phyloP scores from a whole-genome alignment of 2,113 vertebrate genomes.

The Gadus macrocephalus region DNA sequence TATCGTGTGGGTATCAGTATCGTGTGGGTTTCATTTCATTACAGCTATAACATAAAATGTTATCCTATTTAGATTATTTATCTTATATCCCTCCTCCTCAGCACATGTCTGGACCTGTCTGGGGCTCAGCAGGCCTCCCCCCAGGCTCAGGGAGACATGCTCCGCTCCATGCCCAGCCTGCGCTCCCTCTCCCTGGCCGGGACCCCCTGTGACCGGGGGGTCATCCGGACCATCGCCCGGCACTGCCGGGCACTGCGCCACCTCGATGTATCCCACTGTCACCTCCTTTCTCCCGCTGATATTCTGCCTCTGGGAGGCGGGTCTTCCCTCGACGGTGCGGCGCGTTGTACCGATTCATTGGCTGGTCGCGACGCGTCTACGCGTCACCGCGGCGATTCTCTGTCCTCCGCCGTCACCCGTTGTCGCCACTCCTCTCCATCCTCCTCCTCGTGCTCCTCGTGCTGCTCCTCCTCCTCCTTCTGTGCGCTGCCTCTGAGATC shows the following conservation, averaged over 20 bases:
- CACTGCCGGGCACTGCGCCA: conserved; percentile 55
- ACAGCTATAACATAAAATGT: too few species aligned
- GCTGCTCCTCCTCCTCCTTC: conserved; percentile 9
- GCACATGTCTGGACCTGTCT: conserved; percentile 67
- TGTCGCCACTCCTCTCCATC: not conserved
- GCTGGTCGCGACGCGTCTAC: too few species aligned
- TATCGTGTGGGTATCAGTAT: too few species aligned
- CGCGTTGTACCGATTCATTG: too few species aligned
- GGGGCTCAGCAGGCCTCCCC: conserved; percentile 59
- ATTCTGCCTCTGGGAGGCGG: conserved; percentile 56
- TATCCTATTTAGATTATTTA: too few species aligned
- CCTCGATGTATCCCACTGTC: conserved; percentile 67
- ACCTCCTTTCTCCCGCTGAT: conserved; percentile 52
- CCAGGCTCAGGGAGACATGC: conserved; percentile 54
- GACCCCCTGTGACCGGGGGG: conserved; percentile 54
- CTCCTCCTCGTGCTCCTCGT: not conserved
- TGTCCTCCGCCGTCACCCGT: not conserved
- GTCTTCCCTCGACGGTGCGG: not conserved
- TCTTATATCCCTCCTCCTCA: conserved; percentile 19
- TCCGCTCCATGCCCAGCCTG: conserved; percentile 51
- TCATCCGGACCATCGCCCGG: conserved; percentile 40
- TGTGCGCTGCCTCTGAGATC: conserved; percentile 48
- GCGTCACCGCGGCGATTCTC: too few species aligned
- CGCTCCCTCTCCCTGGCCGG: conserved; percentile 62
- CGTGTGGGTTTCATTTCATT: too few species aligned